Base-by-base conservation (phyloP, 1,140 invertebrate species). In the Caenorhabditis brenneri region DNA sequence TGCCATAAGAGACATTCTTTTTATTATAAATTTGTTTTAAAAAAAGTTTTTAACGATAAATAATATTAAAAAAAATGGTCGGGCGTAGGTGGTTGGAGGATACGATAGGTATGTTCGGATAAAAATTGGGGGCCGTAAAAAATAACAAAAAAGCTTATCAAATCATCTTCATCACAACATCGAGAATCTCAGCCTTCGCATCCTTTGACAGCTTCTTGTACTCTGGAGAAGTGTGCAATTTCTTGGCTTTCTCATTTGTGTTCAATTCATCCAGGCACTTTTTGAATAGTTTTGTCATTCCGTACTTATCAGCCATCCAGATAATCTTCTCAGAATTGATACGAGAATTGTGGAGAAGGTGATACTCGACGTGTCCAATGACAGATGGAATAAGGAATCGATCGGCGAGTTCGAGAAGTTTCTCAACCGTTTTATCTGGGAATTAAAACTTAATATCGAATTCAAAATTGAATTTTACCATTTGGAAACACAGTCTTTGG, bases 91-190 rank as follows among this genome's bases (percentile, higher is more conserved):
- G n/a, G n/a, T n/a, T n/a, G n/a, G n/a, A n/a, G n/a, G n/a, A n/a
- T n/a, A n/a, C n/a, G n/a, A n/a, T n/a, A n/a, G n/a, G n/a, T n/a
- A n/a, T n/a, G n/a, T n/a, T n/a, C n/a, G n/a, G n/a, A n/a, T n/a
- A n/a, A n/a, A n/a, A n/a, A n/a, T n/a, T n/a, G n/a, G n/a, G n/a
- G n/a, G n/a, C n/a, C n/a, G n/a, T n/a, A n/a, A n/a, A n/a, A n/a
- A 51, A 51, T n/a, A 51, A 7, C 19, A 51, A n/a, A 51, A 0
- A 51, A n/a, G 19, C 42, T 4, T 12, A 46, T 51, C 49, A 51
- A 51, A n/a, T n/a, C 19, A 51, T 51, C 49, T 51, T 16, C 19
- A 88, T 84, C 86, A 91, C 91, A 46, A 91, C 91, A 42, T 89
- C 85, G 51, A 81, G n/a, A 58, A 58, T 12, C n/a, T 29, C 29